These are phyloP conservation scores for Drosophila quinaria DNA, from an alignment of 2,888 invertebrate species.

Conservation along the genomic window DNA sequence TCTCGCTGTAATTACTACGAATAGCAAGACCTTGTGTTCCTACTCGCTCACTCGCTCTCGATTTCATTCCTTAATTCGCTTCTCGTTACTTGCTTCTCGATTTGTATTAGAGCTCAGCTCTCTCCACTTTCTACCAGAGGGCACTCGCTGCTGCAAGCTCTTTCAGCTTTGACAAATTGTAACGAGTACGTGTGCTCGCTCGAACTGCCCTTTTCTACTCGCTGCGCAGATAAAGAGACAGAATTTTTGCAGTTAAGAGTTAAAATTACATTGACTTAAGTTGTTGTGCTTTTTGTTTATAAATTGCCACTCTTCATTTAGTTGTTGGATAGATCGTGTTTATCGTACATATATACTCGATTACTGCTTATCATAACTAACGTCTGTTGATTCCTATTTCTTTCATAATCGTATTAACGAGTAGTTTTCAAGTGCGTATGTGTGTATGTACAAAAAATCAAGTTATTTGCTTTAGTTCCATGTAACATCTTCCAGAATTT, in stretches of 20 bases:
- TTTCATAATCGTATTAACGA: conserved; percentile 35
- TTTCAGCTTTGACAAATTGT: neutral
- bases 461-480: conserved; percentile 35
- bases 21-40: neutral
- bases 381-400: conserved; percentile 18
- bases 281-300: conserved; percentile 51
- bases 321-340: conserved; percentile 49
- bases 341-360: conserved; percentile 32
- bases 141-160: conserved; percentile 1
- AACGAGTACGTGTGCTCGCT: neutral
- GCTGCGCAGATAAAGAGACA: conserved; percentile 18
- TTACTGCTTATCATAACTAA: conserved; percentile 41
- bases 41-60: conserved; percentile 2
- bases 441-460: conserved; percentile 30
- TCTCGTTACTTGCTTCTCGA: conserved; percentile 11
- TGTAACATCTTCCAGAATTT: conserved; percentile 18
- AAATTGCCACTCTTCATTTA: conserved; percentile 38
- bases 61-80: conserved; percentile 1
- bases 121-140: neutral
- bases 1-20: conserved; percentile 3
- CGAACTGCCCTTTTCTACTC: conserved; percentile 1
- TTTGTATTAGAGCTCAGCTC: conserved; percentile 6
- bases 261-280: conserved; percentile 30
- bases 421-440: conserved; percentile 56
- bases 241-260: conserved; percentile 20